phyloP scores from a whole-genome alignment of 2,113 vertebrate species.

The Ictalurus punctatus region DNA sequence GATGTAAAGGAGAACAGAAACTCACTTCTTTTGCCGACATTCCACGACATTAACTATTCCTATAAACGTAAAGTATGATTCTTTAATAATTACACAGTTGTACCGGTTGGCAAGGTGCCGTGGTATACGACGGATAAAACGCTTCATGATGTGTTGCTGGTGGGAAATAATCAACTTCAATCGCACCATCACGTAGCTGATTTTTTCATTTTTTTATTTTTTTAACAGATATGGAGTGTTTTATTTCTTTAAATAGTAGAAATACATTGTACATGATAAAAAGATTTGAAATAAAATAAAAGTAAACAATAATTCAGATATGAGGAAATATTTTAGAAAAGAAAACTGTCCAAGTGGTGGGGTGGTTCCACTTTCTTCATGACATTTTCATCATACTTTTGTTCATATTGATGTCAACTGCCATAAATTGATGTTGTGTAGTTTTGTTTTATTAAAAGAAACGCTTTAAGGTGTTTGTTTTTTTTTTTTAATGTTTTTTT shows the following conservation, averaged over 20 bases:
- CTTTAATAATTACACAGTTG: neutral
- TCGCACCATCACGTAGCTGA: neutral
- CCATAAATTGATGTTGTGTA: neutral
- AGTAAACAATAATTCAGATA: neutral
- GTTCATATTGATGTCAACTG: neutral
- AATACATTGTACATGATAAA: neutral
- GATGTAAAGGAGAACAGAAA: too few relatives aligned
- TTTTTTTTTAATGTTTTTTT: neutral
- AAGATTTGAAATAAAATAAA: neutral
- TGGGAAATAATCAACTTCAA: neutral
- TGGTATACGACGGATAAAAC: neutral
- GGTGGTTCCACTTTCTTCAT: neutral
- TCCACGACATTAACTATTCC: neutral
- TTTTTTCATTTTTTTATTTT: neutral
- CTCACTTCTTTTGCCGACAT: too few relatives aligned
- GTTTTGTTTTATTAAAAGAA: neutral
- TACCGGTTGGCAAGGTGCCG: neutral
- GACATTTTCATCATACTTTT: neutral
- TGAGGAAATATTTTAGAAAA: neutral
- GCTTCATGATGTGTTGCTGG: neutral
- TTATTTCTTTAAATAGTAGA: neutral
- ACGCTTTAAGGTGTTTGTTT: too few relatives aligned
- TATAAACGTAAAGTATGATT: neutral
- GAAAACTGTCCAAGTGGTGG: neutral
- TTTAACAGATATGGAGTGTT: neutral